These are phyloP conservation scores for Parazoanthus atlanticus DNA, from an alignment of 92 coral and sea anemone species.

Conservation along the genomic window DNA sequence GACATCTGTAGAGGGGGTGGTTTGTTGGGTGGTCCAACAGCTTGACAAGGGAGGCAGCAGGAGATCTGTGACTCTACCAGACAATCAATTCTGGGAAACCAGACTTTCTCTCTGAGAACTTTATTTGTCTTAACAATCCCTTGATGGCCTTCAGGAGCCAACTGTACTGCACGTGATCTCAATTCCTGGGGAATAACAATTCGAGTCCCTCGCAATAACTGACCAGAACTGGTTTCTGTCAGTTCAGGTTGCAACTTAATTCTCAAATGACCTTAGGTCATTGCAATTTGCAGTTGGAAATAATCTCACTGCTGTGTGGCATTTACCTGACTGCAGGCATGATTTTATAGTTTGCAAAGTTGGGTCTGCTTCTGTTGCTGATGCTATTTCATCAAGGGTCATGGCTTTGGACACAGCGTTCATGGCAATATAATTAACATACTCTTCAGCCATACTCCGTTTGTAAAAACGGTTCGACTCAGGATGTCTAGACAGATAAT, in stretches of 20 bases:
- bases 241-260: conserved; percentile 48
- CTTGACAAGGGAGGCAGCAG: conserved; percentile 57
- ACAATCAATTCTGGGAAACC: conserved; percentile 67
- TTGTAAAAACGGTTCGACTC: neutral
- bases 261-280: conserved; percentile 25
- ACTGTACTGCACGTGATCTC: conserved; percentile 46
- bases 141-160: conserved; percentile 72
- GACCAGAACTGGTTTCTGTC: conserved; percentile 42
- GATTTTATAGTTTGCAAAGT: too few species aligned
- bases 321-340: conserved; percentile 24
- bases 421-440: conserved; percentile 24
- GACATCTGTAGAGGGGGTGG: conserved; percentile 26
- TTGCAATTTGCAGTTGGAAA: conserved; percentile 9
- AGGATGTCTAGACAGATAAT: conserved; percentile 33
- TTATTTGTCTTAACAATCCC: conserved; percentile 64
- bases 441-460: conserved; percentile 29
- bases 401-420: conserved; percentile 44
- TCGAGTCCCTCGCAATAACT: conserved; percentile 43
- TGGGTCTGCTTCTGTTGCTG: conserved; percentile 35
- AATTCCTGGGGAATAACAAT: conserved; percentile 53
- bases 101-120: conserved; percentile 53
- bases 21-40: conserved; percentile 24
- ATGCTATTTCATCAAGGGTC: conserved; percentile 25
- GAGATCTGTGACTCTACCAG: conserved; percentile 49
- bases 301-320: conserved; percentile 37